Conservation (phyloP, 2,888 invertebrate genomes). For the Macropis europaea region DNA sequence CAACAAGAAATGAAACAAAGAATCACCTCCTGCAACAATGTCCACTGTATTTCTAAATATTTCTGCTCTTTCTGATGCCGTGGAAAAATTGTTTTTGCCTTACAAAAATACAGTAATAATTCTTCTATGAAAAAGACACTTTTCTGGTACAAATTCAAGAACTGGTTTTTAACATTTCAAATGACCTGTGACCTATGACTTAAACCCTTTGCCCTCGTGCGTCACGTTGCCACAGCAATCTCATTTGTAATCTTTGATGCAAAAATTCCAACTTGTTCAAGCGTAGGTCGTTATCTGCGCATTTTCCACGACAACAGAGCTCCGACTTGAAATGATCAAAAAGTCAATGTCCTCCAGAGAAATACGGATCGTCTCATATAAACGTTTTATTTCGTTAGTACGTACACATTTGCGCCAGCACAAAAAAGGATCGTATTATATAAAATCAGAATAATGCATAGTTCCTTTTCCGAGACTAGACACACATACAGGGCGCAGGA, state of each 20-base stretch:
- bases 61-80: too few species aligned
- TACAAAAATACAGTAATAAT: too few species aligned
- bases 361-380: constrained; percentile 46
- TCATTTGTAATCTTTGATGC: not conserved
- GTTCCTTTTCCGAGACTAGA: constrained; percentile 68
- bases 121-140: too few species aligned
- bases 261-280: too few species aligned
- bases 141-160: too few species aligned
- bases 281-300: too few species aligned
- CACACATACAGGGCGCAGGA: constrained; percentile 39
- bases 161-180: too few species aligned
- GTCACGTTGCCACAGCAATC: too few species aligned
- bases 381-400: constrained; percentile 72
- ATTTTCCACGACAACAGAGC: too few species aligned
- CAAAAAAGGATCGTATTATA: constrained; percentile 67
- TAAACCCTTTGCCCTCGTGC: not conserved
- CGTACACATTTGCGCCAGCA: constrained; percentile 76
- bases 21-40: too few species aligned
- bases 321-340: not conserved
- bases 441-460: constrained; percentile 62
- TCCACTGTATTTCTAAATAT: too few species aligned
- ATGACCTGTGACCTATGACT: not conserved
- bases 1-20: not conserved
- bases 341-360: not conserved
- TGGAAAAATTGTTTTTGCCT: too few species aligned